These are phyloP conservation scores for Papilio polyxenes DNA, from an alignment of 1,140 invertebrate genomes.

Conservation along the genomic window DNA sequence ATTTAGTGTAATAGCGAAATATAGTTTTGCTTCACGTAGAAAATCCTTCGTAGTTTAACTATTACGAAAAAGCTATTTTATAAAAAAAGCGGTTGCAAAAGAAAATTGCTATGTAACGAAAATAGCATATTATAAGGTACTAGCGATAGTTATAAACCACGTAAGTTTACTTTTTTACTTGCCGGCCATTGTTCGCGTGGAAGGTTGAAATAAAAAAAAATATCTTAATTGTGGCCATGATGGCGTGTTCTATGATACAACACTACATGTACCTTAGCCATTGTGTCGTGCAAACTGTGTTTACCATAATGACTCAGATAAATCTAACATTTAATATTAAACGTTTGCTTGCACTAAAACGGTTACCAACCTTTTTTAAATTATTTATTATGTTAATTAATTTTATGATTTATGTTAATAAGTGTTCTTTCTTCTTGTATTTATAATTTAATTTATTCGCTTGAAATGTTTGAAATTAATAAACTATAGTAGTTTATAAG, in stretches of 20 bases:
- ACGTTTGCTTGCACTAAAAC: conserved; percentile 39
- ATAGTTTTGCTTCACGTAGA: neutral
- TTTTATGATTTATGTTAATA: neutral
- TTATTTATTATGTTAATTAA: conserved; percentile 22
- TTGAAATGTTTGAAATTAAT: neutral
- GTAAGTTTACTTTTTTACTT: conserved; percentile 54
- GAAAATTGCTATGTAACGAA: conserved; percentile 46
- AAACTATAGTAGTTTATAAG: too few relatives aligned
- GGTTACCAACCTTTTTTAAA: neutral
- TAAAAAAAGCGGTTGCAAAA: neutral
- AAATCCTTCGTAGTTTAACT: neutral
- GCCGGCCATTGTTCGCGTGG: conserved; percentile 63
- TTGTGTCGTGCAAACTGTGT: conserved; percentile 46
- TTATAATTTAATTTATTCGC: neutral
- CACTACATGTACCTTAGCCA: conserved; percentile 40
- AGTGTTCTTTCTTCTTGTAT: neutral
- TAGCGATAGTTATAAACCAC: conserved; percentile 49
- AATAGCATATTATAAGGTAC: conserved; percentile 53
- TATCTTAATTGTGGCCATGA: conserved; percentile 72
- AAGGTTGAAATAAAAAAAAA: conserved; percentile 73
- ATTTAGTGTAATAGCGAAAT: too few relatives aligned
- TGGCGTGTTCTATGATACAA: conserved; percentile 71
- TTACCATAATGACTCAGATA: conserved; percentile 72
- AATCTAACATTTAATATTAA: conserved; percentile 46
- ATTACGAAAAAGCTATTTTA: neutral